Base-by-base conservation (phyloP, 2,888 invertebrate genomes). In the Dilophus febrilis region DNA sequence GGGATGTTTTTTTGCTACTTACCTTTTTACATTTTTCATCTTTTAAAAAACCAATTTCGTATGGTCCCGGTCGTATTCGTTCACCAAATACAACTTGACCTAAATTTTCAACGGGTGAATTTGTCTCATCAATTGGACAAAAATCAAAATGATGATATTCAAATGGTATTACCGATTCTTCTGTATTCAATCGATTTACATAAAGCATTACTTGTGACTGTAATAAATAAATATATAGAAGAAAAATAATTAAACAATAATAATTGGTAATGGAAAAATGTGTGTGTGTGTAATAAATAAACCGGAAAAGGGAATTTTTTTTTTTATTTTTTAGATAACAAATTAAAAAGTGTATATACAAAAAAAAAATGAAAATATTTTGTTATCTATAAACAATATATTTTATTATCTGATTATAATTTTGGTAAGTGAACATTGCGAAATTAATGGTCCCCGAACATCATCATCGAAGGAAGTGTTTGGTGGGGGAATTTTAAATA, bases 51-150 rank as follows among this genome's bases (percentile, higher is more conserved):
- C 77, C 71, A 31, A 95, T 81, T 61, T 80, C 74, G 54, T 97
- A 98, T 0, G 83, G 84, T 38, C 95, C 94, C 1, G 94, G 86
- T 40, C 92, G 70, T 55, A 98, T 97, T 53, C 98, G 71, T 66
- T 98, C 97, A n/a, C 98, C 98, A 60, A 98, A 97, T 1, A 98
- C 87, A 30, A 98, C 95, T 66, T 98, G 98, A 1, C 98, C 98
- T 39, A 98, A 73, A 56, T 98, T 98, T 64, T 98, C 98, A 2
- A 88, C 88, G 0, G 95, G 95, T 1, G 91, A 88, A 49, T 80
- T 73, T 22, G 73, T 72, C 46, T 79, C 77, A 50, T 78, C 74
- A 4, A 72, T 69, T 17, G 71, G 57, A 60, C 98, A 98, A 60
- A 98, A 97, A 61, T 98, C 97, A 62, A 97, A 98, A 58, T 91